Evolutionary conservation across 2,888 invertebrate species (phyloP).

Genomic region (Dichetophora obliterata): DNA sequence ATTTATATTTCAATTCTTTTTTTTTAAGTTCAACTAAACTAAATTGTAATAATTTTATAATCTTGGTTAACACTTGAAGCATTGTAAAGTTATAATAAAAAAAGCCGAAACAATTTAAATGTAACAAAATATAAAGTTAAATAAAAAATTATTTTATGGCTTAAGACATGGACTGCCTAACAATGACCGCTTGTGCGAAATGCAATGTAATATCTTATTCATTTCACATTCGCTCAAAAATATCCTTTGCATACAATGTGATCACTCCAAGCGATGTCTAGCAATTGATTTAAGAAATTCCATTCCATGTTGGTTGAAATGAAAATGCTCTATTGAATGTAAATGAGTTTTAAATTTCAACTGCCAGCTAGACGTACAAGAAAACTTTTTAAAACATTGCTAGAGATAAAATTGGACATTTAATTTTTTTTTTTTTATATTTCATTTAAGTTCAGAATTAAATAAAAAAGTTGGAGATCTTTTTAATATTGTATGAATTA

Average conservation of each 20-base stretch:
- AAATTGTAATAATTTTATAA: slow-evolving; percentile 34
- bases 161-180: slow-evolving; percentile 24
- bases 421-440: too few relatives aligned
- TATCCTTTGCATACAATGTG: too few relatives aligned
- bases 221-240: too few relatives aligned
- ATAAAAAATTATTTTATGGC: slow-evolving; percentile 28
- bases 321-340: too few relatives aligned
- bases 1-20: slow-evolving; percentile 40
- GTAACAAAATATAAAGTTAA: slow-evolving; percentile 47
- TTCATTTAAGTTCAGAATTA: too few relatives aligned
- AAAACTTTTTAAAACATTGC: too few relatives aligned
- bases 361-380: too few relatives aligned
- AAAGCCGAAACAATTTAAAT: slow-evolving; percentile 39
- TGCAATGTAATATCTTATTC: background rate
- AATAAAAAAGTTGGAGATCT: background rate
- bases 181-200: slow-evolving; percentile 36
- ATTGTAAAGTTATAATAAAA: slow-evolving; percentile 1
- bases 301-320: background rate
- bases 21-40: slow-evolving; percentile 43
- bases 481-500: background rate
- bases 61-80: slow-evolving; percentile 38
- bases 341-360: too few relatives aligned
- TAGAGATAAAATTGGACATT: too few relatives aligned
- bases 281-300: background rate
- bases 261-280: background rate